Evolutionary conservation across 2,797 vertebrate species (phyloP).

Genomic region (Falco peregrinus): DNA sequence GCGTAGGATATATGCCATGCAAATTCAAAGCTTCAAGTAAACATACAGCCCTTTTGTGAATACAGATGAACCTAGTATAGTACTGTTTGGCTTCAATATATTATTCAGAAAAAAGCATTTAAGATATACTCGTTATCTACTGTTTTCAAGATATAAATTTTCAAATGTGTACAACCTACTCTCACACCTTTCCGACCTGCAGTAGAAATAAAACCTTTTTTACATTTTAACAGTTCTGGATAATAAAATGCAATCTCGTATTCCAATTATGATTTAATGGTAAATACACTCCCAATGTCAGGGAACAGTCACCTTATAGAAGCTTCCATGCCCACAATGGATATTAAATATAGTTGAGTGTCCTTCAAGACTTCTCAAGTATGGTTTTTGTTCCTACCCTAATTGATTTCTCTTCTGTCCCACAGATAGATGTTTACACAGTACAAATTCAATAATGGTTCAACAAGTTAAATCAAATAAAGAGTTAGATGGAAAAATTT

Average conservation of each 20-base stretch:
- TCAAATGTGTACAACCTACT: neutral
- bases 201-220: constrained; percentile 8
- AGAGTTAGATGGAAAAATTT: neutral
- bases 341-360: constrained; percentile 73
- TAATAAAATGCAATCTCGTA: constrained; percentile 69
- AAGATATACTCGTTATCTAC: constrained; percentile 66
- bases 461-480: constrained; percentile 43
- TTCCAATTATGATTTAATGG: constrained; percentile 75
- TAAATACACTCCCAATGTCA: constrained; percentile 68
- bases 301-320: constrained; percentile 64
- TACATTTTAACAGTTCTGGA: constrained; percentile 55
- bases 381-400: constrained; percentile 46
- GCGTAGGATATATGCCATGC: constrained; percentile 64
- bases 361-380: constrained; percentile 71
- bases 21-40: constrained; percentile 77
- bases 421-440: constrained; percentile 48
- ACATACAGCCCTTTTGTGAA: constrained; percentile 68
- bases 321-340: constrained; percentile 63
- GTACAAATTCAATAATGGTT: constrained; percentile 27
- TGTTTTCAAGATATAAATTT: constrained; percentile 16
- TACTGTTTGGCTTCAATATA: constrained; percentile 64
- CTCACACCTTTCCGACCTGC: constrained; percentile 13
- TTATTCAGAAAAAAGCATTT: constrained; percentile 70
- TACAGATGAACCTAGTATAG: constrained; percentile 64
- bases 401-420: constrained; percentile 66